Conservation (phyloP, 2,888 invertebrate genomes). For the Synergus umbraculus region DNA sequence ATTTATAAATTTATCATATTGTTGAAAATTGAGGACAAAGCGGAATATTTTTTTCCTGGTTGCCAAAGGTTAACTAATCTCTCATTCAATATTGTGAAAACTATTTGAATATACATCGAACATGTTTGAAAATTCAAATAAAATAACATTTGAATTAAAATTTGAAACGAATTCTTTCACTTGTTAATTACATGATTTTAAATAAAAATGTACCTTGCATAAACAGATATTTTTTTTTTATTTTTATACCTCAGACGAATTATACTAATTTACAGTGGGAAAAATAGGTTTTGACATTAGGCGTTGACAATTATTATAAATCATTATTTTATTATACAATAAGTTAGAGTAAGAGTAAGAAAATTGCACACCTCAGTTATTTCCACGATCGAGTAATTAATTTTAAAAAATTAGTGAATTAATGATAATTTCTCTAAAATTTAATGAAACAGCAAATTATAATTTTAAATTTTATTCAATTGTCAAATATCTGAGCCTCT, state of each 20-base stretch:
- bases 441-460: neutral
- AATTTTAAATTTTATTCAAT: neutral
- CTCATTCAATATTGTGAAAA: too few species aligned
- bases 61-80: too few species aligned
- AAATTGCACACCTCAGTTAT: slow-evolving; percentile 27
- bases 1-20: too few species aligned
- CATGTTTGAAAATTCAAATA: neutral
- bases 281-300: slow-evolving; percentile 51
- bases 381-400: neutral
- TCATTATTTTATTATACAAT: slow-evolving; percentile 33
- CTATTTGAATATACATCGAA: neutral
- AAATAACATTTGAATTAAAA: neutral
- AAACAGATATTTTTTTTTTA: slow-evolving; percentile 34
- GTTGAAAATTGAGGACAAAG: too few species aligned
- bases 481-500: neutral
- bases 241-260: slow-evolving; percentile 49
- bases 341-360: slow-evolving; percentile 41
- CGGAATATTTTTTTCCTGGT: too few species aligned
- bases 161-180: neutral
- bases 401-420: neutral
- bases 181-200: neutral
- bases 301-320: slow-evolving; percentile 45
- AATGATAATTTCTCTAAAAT: neutral
- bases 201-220: neutral
- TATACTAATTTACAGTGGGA: slow-evolving; percentile 46